Evolutionary conservation across 2,888 invertebrate species (phyloP).

Genomic region (Polydrusus tereticollis): DNA sequence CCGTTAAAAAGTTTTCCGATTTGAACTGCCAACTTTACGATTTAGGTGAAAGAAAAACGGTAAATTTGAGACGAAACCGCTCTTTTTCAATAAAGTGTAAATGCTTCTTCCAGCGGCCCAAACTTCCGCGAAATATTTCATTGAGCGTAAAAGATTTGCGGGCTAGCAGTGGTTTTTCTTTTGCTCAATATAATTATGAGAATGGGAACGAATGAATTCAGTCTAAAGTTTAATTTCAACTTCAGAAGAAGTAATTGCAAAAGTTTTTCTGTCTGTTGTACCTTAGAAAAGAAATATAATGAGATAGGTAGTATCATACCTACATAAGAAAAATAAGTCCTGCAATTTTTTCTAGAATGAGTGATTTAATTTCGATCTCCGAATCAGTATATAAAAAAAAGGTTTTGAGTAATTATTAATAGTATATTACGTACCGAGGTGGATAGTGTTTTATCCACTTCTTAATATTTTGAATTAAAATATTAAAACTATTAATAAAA

Average conservation of each 20-base stretch:
- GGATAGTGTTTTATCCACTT: no score
- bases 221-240: conserved; percentile 36
- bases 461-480: no score
- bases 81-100: conserved; percentile 63
- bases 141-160: conserved; percentile 49
- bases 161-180: conserved; percentile 35
- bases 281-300: conserved; percentile 2
- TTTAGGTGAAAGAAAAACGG: conserved; percentile 64
- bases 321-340: neutral
- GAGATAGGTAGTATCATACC: neutral
- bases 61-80: conserved; percentile 62
- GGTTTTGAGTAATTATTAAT: no score
- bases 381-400: no score
- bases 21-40: conserved; percentile 63
- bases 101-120: conserved; percentile 56
- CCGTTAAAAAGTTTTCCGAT: conserved; percentile 65
- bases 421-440: no score
- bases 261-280: conserved; percentile 32
- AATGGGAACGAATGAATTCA: conserved; percentile 33
- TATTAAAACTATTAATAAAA: no score
- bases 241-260: conserved; percentile 37
- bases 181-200: conserved; percentile 41
- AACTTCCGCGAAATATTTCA: conserved; percentile 56
- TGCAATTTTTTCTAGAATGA: no score
- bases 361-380: no score